phyloP scores from a whole-genome alignment of 2,113 vertebrate species.

The Nycticorax nycticorax region DNA sequence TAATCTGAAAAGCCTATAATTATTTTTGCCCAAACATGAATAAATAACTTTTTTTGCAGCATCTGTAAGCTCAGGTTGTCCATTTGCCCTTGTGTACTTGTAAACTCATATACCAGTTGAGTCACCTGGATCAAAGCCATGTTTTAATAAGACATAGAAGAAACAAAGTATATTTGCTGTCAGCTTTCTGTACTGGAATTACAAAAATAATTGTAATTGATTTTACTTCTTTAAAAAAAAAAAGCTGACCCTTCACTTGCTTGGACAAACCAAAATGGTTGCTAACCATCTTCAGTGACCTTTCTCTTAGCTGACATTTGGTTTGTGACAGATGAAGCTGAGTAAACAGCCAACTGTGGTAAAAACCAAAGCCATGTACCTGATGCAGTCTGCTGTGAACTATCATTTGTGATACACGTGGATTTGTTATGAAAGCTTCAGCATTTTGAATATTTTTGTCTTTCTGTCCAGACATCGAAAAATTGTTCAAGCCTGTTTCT shows the following conservation, averaged over 20 bases:
- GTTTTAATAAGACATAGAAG: not conserved
- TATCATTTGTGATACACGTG: not conserved
- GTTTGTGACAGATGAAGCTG: not conserved
- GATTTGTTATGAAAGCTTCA: not conserved
- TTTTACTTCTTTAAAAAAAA: not conserved
- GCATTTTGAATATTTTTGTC: not conserved
- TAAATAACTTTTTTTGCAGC: not conserved
- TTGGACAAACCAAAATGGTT: not conserved
- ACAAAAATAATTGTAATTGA: not conserved
- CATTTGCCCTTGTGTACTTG: not conserved
- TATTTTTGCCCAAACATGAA: not conserved
- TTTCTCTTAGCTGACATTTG: not conserved
- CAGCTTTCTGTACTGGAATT: not conserved
- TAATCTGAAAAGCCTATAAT: not conserved
- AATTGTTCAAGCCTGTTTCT: not conserved
- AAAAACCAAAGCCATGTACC: not conserved
- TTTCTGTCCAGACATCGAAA: not conserved
- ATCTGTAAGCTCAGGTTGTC: not conserved
- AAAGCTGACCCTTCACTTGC: not conserved
- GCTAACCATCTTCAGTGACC: not conserved
- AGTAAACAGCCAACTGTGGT: not conserved
- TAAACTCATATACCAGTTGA: not conserved
- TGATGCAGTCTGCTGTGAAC: not conserved
- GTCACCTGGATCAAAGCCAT: conserved; percentile 7
- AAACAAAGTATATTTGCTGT: not conserved